Evolutionary conservation across 2,797 vertebrate genomes (phyloP).

Genomic region (Enteromius radiatus): DNA sequence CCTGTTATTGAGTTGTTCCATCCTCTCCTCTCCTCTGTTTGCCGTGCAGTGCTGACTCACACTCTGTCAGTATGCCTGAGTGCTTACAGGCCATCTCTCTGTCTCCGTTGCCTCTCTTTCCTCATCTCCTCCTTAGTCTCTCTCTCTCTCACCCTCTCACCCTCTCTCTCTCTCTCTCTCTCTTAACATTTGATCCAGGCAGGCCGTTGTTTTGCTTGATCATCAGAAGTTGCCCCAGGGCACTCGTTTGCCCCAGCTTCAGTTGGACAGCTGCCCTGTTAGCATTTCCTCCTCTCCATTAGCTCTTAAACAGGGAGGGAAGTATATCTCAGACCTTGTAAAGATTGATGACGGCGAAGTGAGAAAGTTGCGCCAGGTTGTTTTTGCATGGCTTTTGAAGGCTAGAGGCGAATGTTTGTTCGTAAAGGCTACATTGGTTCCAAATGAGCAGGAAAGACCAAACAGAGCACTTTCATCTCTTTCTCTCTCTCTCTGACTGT

Average conservation of each 20-base stretch:
- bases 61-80: conserved; percentile 27
- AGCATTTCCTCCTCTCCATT: conserved; percentile 41
- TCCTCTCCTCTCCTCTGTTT: conserved; percentile 4
- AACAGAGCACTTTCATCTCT: conserved; percentile 33
- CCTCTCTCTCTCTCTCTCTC: not conserved
- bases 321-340: conserved; percentile 12
- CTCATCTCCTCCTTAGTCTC: not conserved
- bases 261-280: conserved; percentile 51
- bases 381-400: conserved; percentile 12
- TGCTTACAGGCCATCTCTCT: conserved; percentile 17
- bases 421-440: conserved; percentile 15
- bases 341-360: conserved; percentile 20
- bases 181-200: conserved; percentile 24
- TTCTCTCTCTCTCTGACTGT: conserved; percentile 45
- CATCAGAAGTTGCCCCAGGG: conserved; percentile 45
- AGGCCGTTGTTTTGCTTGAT: conserved; percentile 47
- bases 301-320: conserved; percentile 36
- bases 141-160: conserved; percentile 8
- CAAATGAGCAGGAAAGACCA: conserved; percentile 27
- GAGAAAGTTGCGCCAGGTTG: conserved; percentile 3
- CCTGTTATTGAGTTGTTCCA: conserved; percentile 42
- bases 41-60: conserved; percentile 40
- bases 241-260: conserved; percentile 37
- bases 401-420: conserved; percentile 28
- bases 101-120: conserved; percentile 11